Conservation (phyloP, 2,888 invertebrate species). For the Epirrhoe alternata region DNA sequence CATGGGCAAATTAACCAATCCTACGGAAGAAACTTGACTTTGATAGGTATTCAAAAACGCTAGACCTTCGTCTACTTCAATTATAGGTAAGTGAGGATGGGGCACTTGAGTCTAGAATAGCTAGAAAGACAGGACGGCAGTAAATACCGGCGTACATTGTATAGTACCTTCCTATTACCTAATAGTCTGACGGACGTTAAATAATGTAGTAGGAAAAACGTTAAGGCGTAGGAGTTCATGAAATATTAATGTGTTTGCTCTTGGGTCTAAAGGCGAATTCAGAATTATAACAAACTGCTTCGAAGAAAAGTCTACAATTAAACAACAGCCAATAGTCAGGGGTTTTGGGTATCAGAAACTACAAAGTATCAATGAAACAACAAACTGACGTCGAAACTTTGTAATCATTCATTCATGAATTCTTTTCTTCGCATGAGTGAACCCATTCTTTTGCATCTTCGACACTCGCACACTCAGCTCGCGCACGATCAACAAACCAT, state of each 20-base stretch:
- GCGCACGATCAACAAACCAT: too few species aligned
- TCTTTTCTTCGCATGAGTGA: too few species aligned
- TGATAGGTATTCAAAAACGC: conserved; percentile 10
- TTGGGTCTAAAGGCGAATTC: not conserved
- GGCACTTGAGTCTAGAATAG: conserved; percentile 28
- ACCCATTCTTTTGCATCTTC: too few species aligned
- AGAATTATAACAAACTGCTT: not conserved
- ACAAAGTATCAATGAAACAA: not conserved
- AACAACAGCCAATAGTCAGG: not conserved
- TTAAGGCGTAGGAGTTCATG: not conserved
- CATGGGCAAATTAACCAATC: not conserved
- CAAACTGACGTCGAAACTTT: not conserved
- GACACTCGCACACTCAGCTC: too few species aligned
- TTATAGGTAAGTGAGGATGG: conserved; percentile 25
- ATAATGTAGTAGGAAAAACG: conserved; percentile 1
- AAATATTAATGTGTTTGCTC: not conserved
- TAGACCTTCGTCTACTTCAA: conserved; percentile 14
- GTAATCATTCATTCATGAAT: too few species aligned
- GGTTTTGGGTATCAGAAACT: too few species aligned
- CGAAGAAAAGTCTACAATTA: not conserved
- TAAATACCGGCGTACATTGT: conserved; percentile 5
- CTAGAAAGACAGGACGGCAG: conserved; percentile 26
- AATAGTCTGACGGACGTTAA: conserved; percentile 7
- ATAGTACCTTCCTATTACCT: conserved; percentile 19
- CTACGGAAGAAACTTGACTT: not conserved